Evolutionary conservation across 2,888 invertebrate species (phyloP).

Genomic region (Pristionchus japonicus): DNA sequence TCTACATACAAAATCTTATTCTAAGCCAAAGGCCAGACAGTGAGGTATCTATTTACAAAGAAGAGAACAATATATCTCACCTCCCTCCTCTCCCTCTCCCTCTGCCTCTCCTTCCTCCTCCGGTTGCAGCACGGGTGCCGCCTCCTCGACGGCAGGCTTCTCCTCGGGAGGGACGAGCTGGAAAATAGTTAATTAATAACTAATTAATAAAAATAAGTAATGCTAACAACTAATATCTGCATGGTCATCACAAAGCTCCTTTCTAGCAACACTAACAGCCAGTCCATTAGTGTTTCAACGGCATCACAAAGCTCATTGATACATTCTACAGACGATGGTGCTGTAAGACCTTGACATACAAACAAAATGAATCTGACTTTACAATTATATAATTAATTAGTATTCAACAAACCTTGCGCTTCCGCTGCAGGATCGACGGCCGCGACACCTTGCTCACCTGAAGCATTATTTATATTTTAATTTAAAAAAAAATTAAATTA

Average conservation of each 20-base stretch:
- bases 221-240: too few species aligned
- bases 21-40: too few species aligned
- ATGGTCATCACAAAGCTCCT: too few species aligned
- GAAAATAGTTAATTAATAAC: not conserved
- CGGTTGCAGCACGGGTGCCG: not conserved
- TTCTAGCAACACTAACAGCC: too few species aligned
- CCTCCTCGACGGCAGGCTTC: not conserved
- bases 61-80: too few species aligned
- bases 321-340: too few species aligned
- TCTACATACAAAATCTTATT: too few species aligned
- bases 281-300: too few species aligned
- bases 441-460: slow-evolving; percentile 45
- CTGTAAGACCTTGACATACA: too few species aligned
- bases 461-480: not conserved
- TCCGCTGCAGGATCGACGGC: slow-evolving; percentile 42
- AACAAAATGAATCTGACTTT: too few species aligned
- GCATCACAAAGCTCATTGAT: too few species aligned
- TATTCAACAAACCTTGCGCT: slow-evolving; percentile 27
- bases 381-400: not conserved
- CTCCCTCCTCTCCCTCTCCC: not conserved
- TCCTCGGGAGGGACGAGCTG: not conserved
- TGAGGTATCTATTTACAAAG: too few species aligned
- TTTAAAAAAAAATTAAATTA: not conserved
- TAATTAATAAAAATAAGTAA: not conserved
- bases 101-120: not conserved